A percentile compares a stretch with the other conserved stretches of the same genome.
Evolutionary conservation across 2,113 vertebrate genomes (phyloP).

Genomic region (Triplophysa tibetana): DNA sequence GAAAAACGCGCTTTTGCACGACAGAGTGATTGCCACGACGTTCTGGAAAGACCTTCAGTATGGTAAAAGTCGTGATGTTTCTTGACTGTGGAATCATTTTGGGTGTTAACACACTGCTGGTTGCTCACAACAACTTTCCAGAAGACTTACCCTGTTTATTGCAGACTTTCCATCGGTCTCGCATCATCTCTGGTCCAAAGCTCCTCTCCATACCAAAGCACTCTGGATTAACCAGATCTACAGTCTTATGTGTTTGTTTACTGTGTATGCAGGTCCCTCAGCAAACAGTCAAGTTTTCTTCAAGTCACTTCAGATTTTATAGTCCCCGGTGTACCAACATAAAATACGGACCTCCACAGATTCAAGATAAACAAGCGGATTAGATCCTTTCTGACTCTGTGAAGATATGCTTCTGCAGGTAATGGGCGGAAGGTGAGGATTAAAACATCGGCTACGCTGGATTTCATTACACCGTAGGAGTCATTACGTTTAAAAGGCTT

Average conservation of each 20-base stretch:
- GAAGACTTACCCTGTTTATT: constrained; percentile 24
- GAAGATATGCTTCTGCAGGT: constrained; percentile 64
- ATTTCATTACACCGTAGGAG: constrained; percentile 58
- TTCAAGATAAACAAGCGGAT: constrained; percentile 11
- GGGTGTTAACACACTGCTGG: background rate
- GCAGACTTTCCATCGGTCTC: constrained; percentile 40
- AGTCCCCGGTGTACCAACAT: constrained; percentile 16
- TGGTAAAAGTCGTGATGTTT: background rate
- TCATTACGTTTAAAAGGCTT: constrained; percentile 57
- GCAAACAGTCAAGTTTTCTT: background rate
- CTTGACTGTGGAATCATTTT: constrained; percentile 24
- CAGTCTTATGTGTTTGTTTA: background rate
- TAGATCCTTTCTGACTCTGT: constrained; percentile 13
- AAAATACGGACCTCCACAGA: constrained; percentile 34
- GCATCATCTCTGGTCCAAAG: background rate
- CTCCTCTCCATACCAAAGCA: background rate
- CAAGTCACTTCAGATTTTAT: background rate
- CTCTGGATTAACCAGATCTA: background rate
- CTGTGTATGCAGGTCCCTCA: constrained; percentile 1
- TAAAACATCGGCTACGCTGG: constrained; percentile 44
- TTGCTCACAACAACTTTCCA: constrained; percentile 6
- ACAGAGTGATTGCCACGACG: background rate
- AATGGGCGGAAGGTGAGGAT: constrained; percentile 57
- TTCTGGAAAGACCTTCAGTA: constrained; percentile 2
- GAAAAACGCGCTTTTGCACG: constrained; percentile 27